phyloP scores from a whole-genome alignment of 2,113 vertebrate genomes.

The Nothobranchius furzeri region DNA sequence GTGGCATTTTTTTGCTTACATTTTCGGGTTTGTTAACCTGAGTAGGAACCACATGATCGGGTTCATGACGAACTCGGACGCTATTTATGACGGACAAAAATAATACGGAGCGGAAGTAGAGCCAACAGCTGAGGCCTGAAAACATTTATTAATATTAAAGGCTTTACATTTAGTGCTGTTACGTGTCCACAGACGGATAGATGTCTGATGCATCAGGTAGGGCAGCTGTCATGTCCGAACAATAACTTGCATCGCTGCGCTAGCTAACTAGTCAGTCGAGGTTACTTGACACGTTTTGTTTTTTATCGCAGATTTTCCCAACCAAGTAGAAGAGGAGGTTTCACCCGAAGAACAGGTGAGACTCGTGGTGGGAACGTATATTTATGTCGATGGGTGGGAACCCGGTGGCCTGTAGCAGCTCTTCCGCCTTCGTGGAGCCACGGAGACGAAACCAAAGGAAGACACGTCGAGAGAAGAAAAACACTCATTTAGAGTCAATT shows the following conservation, averaged over 20 bases:
- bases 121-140: background rate
- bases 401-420: too few relatives aligned
- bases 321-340: slow-evolving; percentile 66
- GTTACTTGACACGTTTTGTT: slow-evolving; percentile 1
- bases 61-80: slow-evolving; percentile 40
- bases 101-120: background rate
- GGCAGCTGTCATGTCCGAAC: background rate
- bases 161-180: slow-evolving; percentile 1
- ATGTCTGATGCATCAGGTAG: slow-evolving; percentile 81
- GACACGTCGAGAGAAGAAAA: too few relatives aligned
- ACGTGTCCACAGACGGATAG: slow-evolving; percentile 54
- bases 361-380: background rate
- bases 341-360: slow-evolving; percentile 67
- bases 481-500: too few relatives aligned
- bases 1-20: too few relatives aligned
- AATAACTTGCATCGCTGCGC: background rate
- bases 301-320: slow-evolving; percentile 58
- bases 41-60: background rate
- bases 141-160: background rate
- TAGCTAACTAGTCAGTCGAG: background rate
- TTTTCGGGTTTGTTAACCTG: too few relatives aligned
- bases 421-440: too few relatives aligned
- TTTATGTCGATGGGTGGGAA: too few relatives aligned
- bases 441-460: too few relatives aligned
- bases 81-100: slow-evolving; percentile 64